Base-by-base conservation (phyloP, 64 coral and sea anemone species). In the Actinia equina region DNA sequence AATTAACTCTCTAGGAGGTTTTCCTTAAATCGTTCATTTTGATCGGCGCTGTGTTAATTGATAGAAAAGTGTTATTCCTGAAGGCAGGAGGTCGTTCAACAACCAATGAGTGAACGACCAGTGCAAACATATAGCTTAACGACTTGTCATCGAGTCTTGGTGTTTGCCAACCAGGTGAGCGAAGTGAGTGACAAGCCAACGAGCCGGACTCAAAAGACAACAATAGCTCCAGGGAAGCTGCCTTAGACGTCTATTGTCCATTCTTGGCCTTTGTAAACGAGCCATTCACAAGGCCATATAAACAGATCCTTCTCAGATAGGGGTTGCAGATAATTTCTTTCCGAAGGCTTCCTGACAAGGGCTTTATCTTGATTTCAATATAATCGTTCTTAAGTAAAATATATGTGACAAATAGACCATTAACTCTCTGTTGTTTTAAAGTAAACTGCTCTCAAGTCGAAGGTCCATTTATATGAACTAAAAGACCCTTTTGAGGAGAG, bases 1-100 rank as follows among this genome's bases (percentile, higher is more conserved):
- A 49, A 81, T 81, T 81, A 81, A 22, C 78, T 81, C 78, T 44
- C 17, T 81, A 52, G 78, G 78, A 81, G 78, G 78, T 44, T 51
- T 74, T 30, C 14, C 26, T 41, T 74, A 74, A 74, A 42, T 74
- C 69, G 78, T 49, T 81, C 42, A 81, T 44, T 79, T 81, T 23
- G 78, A 81, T 23, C 17, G 44, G n/a, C 17, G 18, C 78, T 49
- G 78, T 49, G 78, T 81, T 81, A 52, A 81, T 49, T 52, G 42
- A 81, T 49, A 44, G 49, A 20, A 45, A 44, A 52, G 78, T 46
- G 49, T 81, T 81, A 81, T 81, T 81, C 18, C 17, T 52, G 44
- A 81, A 51, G 78, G 78, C 78, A 52, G 78, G 78, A 81, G 78
- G 78, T 81, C 78, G 78, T 9, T 2, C 6, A 20, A 20, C 45